phyloP scores from a whole-genome alignment of 2,888 invertebrate species.

The Cheilosia urbana region DNA sequence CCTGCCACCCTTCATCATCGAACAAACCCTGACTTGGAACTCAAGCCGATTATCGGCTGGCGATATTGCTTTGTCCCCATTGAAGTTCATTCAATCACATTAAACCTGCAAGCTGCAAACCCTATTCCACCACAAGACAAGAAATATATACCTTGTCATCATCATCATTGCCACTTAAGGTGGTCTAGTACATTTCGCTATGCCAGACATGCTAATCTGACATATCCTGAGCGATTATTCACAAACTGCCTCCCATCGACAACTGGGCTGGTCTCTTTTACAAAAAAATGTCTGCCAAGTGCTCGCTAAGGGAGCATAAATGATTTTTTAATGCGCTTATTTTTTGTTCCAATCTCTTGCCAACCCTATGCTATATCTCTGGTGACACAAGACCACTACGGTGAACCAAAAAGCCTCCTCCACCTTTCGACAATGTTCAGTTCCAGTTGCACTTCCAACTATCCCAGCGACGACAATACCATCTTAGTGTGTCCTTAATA shows the following conservation, averaged over 20 bases:
- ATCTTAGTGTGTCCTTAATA: slow-evolving; percentile 33
- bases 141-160: slow-evolving; percentile 24
- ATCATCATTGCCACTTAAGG: slow-evolving; percentile 26
- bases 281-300: slow-evolving; percentile 27
- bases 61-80: neutral
- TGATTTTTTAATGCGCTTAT: slow-evolving; percentile 47
- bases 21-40: neutral
- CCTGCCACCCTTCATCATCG: too few relatives aligned
- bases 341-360: slow-evolving; percentile 6
- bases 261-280: neutral
- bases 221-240: slow-evolving; percentile 37
- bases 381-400: slow-evolving; percentile 3
- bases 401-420: slow-evolving; percentile 18
- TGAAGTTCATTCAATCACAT: neutral
- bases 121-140: neutral
- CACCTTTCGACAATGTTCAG: slow-evolving; percentile 21
- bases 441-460: slow-evolving; percentile 22
- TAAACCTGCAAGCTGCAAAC: neutral
- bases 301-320: slow-evolving; percentile 24
- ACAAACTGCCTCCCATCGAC: slow-evolving; percentile 18
- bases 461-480: slow-evolving; percentile 9
- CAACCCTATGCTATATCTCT: neutral
- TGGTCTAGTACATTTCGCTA: slow-evolving; percentile 10
- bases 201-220: slow-evolving; percentile 51
- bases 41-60: neutral